Conservation (phyloP, 1,140 invertebrate species). For the Cydia amplana region DNA sequence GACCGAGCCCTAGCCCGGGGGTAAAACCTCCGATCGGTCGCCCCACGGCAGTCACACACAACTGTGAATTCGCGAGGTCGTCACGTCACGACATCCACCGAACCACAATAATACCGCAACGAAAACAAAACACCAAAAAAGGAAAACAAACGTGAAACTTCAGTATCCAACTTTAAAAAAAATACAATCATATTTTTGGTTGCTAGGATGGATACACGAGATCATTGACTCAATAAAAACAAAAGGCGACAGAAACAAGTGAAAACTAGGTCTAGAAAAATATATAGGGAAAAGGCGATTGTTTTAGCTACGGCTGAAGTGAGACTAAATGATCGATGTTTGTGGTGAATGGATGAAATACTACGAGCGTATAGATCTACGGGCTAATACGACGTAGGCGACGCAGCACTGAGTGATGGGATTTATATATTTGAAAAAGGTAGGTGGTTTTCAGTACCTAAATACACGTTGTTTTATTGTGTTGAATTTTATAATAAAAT, state of each 20-base stretch:
- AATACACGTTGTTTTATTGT: no score
- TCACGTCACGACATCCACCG: not conserved
- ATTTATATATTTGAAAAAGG: not conserved
- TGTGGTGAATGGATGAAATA: no score
- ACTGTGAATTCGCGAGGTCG: not conserved
- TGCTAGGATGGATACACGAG: not conserved
- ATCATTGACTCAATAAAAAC: not conserved
- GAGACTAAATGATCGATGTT: no score
- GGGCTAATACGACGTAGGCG: constrained; percentile 1
- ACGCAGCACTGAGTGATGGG: not conserved
- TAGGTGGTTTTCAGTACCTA: not conserved
- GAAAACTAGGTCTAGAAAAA: not conserved
- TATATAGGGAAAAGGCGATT: not conserved
- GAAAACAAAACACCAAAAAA: not conserved
- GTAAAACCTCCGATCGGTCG: not conserved
- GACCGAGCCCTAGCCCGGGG: not conserved
- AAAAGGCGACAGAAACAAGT: not conserved
- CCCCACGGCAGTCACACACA: constrained; percentile 5
- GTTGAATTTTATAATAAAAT: no score
- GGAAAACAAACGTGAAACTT: not conserved
- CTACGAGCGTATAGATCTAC: not conserved
- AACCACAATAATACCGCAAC: constrained; percentile 2
- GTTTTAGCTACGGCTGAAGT: no score
- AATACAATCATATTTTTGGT: not conserved
- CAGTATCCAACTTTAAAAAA: no score